A percentile compares a stretch with the other conserved stretches of the same genome.
Conservation (phyloP, 2,797 vertebrate species). For the Myotis daubentonii region DNA sequence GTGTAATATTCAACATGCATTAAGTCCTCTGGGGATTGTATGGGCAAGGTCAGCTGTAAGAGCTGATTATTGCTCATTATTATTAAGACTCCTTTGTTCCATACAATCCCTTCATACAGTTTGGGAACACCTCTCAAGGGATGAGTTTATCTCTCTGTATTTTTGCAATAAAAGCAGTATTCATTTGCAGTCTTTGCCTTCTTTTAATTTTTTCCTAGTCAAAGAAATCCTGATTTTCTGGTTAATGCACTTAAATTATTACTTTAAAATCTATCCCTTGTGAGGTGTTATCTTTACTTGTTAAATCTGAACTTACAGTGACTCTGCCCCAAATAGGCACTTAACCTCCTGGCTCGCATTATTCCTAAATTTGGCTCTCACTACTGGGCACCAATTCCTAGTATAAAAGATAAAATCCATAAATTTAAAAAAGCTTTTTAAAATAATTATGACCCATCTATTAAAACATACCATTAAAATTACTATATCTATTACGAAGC, state of each 20-base stretch:
- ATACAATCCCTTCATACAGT: conserved; percentile 60
- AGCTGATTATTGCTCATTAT: conserved; percentile 71
- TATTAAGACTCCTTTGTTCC: conserved; percentile 75
- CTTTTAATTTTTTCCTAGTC: conserved; percentile 55
- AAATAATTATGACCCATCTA: background rate
- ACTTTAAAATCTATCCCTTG: conserved; percentile 57
- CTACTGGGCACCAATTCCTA: background rate
- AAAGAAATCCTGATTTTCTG: conserved; percentile 53
- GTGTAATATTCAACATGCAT: conserved; percentile 65
- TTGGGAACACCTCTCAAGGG: conserved; percentile 68
- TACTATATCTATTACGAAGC: background rate
- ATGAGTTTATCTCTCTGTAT: conserved; percentile 75
- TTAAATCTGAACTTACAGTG: conserved; percentile 20
- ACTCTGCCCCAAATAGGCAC: background rate
- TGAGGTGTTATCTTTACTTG: conserved; percentile 40
- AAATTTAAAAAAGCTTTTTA: background rate
- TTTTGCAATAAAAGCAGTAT: conserved; percentile 69
- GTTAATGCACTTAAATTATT: conserved; percentile 63
- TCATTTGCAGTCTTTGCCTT: conserved; percentile 57
- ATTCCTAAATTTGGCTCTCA: conserved; percentile 21
- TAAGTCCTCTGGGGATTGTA: conserved; percentile 66
- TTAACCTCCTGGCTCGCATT: background rate
- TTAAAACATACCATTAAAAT: background rate
- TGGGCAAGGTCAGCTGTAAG: conserved; percentile 75
- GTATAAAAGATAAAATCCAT: conserved; percentile 19